Evolutionary conservation across 1,140 invertebrate species (phyloP).

Genomic region (Phymorhynchus buccinoides): DNA sequence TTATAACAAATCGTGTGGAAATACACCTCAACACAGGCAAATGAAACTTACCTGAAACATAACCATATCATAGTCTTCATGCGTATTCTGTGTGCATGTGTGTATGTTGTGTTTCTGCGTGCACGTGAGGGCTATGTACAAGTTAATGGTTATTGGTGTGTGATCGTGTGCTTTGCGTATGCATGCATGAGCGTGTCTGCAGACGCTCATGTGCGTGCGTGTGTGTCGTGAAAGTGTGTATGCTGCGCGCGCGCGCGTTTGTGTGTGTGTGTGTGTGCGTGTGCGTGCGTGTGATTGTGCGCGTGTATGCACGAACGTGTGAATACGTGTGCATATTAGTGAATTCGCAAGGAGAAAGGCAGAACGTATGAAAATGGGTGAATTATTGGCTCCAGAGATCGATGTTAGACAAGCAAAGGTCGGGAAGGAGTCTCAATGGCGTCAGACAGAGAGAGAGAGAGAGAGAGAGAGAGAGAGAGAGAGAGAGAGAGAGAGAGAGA

Average conservation of each 20-base stretch:
- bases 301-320: neutral
- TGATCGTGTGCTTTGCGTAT: too few species aligned
- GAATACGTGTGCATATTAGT: neutral
- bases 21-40: too few species aligned
- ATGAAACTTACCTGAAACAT: too few species aligned
- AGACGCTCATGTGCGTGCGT: neutral
- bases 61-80: too few species aligned
- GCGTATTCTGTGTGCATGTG: too few species aligned
- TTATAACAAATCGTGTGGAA: too few species aligned
- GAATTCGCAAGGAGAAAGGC: neutral
- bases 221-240: conserved; percentile 20
- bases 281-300: neutral
- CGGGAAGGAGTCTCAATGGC: neutral
- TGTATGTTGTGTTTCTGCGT: too few species aligned
- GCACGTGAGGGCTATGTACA: too few species aligned
- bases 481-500: neutral
- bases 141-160: too few species aligned
- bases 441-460: neutral
- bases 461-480: neutral
- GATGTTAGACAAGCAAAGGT: neutral
- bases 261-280: conserved; percentile 17
- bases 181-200: neutral
- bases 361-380: neutral
- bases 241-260: neutral
- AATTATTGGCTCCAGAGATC: neutral